A percentile compares a stretch with the other conserved stretches of the same genome.
Conservation (phyloP, 2,113 vertebrate species). For the Aspiorhynchus laticeps region DNA sequence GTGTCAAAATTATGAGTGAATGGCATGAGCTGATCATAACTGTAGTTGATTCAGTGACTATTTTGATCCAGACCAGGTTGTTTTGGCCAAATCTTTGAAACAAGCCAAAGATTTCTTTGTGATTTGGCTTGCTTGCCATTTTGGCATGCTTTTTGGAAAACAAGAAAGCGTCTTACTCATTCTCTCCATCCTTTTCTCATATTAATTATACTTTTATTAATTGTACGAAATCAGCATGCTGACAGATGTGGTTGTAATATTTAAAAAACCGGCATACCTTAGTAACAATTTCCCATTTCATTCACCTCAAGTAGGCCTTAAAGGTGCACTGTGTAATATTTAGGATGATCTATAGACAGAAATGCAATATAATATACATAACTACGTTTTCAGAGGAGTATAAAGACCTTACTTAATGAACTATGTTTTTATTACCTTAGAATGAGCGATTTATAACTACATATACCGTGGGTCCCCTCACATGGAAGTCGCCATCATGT, state of each 20-base stretch:
- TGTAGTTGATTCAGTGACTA: not conserved
- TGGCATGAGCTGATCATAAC: not conserved
- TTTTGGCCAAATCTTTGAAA: not conserved
- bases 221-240: not conserved
- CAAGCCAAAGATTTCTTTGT: not conserved
- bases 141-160: not conserved
- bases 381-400: too few relatives aligned
- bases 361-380: too few relatives aligned
- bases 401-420: too few relatives aligned
- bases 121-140: not conserved
- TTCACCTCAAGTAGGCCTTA: not conserved
- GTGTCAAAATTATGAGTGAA: not conserved
- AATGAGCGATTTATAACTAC: too few relatives aligned
- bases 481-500: too few relatives aligned
- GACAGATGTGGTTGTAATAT: not conserved
- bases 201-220: not conserved
- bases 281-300: not conserved
- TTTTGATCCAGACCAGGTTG: not conserved
- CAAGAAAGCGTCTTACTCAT: not conserved
- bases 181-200: not conserved
- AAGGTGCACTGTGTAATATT: too few relatives aligned
- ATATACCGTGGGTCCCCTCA: too few relatives aligned
- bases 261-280: not conserved
- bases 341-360: too few relatives aligned
- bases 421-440: too few relatives aligned